phyloP scores from a whole-genome alignment of 2,888 invertebrate species.

The Rhagonycha fulva region DNA sequence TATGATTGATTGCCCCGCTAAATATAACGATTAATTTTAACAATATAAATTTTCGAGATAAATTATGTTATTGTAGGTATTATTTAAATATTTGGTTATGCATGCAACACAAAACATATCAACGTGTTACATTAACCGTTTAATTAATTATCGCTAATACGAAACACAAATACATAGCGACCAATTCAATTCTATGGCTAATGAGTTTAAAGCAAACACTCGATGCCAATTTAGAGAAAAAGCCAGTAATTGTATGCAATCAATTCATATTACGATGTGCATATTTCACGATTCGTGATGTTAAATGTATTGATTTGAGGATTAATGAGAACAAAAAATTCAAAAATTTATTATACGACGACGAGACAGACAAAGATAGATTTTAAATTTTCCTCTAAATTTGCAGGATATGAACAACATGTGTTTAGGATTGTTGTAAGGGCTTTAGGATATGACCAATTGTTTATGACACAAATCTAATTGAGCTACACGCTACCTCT shows the following conservation, averaged over 20 bases:
- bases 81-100: neutral
- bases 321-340: conserved; percentile 18
- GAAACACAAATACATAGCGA: conserved; percentile 53
- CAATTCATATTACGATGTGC: conserved; percentile 42
- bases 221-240: conserved; percentile 41
- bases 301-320: conserved; percentile 37
- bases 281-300: conserved; percentile 40
- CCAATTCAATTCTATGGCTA: conserved; percentile 53
- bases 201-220: conserved; percentile 53
- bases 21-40: neutral
- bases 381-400: conserved; percentile 16
- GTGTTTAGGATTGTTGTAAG: conserved; percentile 48
- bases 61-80: neutral
- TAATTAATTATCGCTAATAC: conserved; percentile 56
- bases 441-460: conserved; percentile 52
- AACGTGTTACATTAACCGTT: conserved; percentile 53
- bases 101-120: conserved; percentile 22
- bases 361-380: conserved; percentile 13
- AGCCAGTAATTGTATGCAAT: conserved; percentile 49
- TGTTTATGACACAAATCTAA: conserved; percentile 54
- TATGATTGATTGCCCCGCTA: neutral
- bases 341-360: neutral
- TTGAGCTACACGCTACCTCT: conserved; percentile 40
- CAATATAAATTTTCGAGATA: neutral
- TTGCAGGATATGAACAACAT: conserved; percentile 39